These are phyloP conservation scores for Smutsia temminckii DNA, from an alignment of 2,797 vertebrate genomes.

Conservation along the genomic window DNA sequence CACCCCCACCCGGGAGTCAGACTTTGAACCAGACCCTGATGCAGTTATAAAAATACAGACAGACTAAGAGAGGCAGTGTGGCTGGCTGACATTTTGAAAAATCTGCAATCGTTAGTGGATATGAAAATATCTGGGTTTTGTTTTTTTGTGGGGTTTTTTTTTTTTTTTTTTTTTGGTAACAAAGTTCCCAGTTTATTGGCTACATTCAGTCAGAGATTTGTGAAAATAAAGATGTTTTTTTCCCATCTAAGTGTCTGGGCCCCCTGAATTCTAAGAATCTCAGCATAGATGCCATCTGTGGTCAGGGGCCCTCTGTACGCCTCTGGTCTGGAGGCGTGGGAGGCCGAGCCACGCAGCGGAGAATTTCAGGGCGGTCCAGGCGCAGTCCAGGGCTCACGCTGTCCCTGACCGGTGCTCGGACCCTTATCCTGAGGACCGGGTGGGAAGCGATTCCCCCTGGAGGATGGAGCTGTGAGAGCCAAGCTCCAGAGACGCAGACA, in stretches of 20 bases:
- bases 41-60: neutral
- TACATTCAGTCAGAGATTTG: neutral
- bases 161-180: neutral
- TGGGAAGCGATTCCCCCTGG: no score
- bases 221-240: neutral
- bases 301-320: neutral
- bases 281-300: no score
- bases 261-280: no score
- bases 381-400: neutral
- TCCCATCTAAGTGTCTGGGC: neutral
- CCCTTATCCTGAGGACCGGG: neutral
- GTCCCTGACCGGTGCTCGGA: neutral
- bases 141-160: neutral
- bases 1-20: no score
- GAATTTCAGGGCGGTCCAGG: neutral
- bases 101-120: neutral
- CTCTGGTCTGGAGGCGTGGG: accelerated
- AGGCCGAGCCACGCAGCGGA: neutral
- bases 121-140: neutral
- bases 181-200: neutral
- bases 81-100: neutral
- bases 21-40: neutral
- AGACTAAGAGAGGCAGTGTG: neutral
- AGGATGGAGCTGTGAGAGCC: neutral
- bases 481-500: neutral